Base-by-base conservation (phyloP, 2,797 vertebrate species). In the Rachycentron canadum region DNA sequence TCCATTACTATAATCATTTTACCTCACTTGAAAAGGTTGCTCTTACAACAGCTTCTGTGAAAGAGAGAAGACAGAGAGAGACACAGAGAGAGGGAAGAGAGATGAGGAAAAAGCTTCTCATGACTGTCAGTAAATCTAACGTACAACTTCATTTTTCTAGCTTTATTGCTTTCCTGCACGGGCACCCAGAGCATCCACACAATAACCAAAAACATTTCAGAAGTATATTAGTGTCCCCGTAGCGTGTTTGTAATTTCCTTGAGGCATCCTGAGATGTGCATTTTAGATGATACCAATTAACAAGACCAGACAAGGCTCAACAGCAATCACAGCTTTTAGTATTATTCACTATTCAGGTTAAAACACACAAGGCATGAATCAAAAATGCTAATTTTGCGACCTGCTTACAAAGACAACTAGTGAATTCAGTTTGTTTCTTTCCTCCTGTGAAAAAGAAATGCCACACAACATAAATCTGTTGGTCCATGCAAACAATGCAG, bases 1-100 rank as follows among this genome's bases (percentile, higher is more conserved):
- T 92, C 92, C 88, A 93, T 93, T 92, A 92, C 88, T 84, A 75
- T 92, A 93, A 92, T 92, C 86, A 90, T 88, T 91, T 92, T 92
- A 88, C 74, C 77, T 89, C 80, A 82, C 69, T 86, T 78, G 76
- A 86, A 91, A 89, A 89, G 83, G 89, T 80, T 84, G 73, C 82
- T 83, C 78, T 86, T 65, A 69, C 23, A 81, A 81, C 7, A 16
- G 60, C 50, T 65, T 59, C 68, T 65, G 34, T 75, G 49, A 69
- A 68, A 79, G 74, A 65, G 63, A 78, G 72, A 79, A 65, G 71
- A 75, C 26, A 2, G 34, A 75, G 57, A 61, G 67, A 69, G 61
- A 49, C 25, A 25, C 60, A 57, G 1, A 30, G 41, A 43, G 8
- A 43, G 68, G 28, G 12, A n/a, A 5, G 62, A 58, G 76, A 80